phyloP scores from a whole-genome alignment of 2,113 vertebrate species.

The Sinocyclocheilus maitianheensis region DNA sequence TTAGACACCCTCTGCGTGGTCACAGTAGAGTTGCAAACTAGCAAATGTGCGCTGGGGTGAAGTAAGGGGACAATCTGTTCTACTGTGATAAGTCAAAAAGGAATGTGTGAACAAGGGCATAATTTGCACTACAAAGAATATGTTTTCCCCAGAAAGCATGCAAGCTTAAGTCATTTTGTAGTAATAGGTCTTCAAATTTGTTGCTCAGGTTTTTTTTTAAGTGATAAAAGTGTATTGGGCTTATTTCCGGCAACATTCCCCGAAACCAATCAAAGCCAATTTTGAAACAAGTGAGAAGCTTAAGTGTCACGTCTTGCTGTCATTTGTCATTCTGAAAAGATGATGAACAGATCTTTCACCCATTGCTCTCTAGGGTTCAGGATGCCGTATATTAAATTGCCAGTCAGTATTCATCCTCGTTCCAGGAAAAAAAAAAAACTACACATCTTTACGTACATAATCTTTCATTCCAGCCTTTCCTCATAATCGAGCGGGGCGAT shows the following conservation, averaged over 20 bases:
- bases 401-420: neutral
- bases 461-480: slow-evolving; percentile 39
- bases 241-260: neutral
- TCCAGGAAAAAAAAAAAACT: slow-evolving; percentile 44
- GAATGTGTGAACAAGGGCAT: slow-evolving; percentile 56
- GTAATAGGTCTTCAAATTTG: slow-evolving; percentile 42
- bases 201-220: slow-evolving; percentile 28
- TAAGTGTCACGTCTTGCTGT: neutral
- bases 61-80: slow-evolving; percentile 64
- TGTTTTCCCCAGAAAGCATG: slow-evolving; percentile 47
- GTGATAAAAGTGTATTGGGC: neutral
- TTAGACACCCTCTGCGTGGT: slow-evolving; percentile 54
- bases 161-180: slow-evolving; percentile 52
- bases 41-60: slow-evolving; percentile 50
- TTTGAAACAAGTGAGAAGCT: slow-evolving; percentile 16
- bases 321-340: neutral
- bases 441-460: slow-evolving; percentile 48
- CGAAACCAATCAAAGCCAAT: neutral
- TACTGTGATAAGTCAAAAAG: slow-evolving; percentile 55
- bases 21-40: slow-evolving; percentile 47
- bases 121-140: slow-evolving; percentile 67
- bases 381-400: neutral
- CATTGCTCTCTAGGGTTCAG: neutral
- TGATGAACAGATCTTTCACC: neutral
- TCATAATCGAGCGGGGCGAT: slow-evolving; percentile 34